Conservation (phyloP, 2,888 invertebrate genomes). For the Hirtodrosophila histrioides region DNA sequence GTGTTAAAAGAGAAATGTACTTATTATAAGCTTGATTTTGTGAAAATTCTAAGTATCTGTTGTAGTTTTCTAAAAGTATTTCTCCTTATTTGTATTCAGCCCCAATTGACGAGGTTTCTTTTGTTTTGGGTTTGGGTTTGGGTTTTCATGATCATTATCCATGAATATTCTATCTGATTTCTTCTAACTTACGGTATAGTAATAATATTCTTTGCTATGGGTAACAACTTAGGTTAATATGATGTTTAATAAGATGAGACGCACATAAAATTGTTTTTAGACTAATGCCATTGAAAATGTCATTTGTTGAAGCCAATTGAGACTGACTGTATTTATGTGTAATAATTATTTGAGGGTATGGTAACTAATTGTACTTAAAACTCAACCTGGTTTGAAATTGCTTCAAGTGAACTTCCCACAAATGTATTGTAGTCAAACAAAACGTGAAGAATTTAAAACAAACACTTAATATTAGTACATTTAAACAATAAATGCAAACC, state of each 20-base stretch:
- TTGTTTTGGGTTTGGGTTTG: constrained; percentile 7
- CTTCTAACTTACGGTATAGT: not conserved
- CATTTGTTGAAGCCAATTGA: constrained; percentile 77
- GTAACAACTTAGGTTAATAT: constrained; percentile 24
- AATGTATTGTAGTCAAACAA: constrained; percentile 35
- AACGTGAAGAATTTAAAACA: constrained; percentile 59
- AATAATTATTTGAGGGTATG: constrained; percentile 52
- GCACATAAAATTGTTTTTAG: constrained; percentile 72
- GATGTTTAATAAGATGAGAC: constrained; percentile 30
- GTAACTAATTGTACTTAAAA: constrained; percentile 25
- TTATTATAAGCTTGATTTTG: constrained; percentile 1
- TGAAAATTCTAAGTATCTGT: too few species aligned
- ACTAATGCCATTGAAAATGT: constrained; percentile 75
- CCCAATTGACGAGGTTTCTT: not conserved
- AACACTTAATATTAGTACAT: constrained; percentile 59
- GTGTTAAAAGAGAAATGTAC: not conserved
- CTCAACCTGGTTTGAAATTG: constrained; percentile 58
- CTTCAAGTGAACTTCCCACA: constrained; percentile 57
- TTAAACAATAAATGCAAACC: constrained; percentile 45
- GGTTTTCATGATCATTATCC: constrained; percentile 1
- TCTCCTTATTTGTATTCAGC: not conserved
- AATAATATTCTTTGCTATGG: constrained; percentile 4
- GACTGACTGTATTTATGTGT: constrained; percentile 78
- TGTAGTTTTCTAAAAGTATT: constrained; percentile 11
- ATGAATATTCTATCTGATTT: constrained; percentile 2